phyloP scores from a whole-genome alignment of 2,888 invertebrate genomes.

The Rhyacophila evoluta region DNA sequence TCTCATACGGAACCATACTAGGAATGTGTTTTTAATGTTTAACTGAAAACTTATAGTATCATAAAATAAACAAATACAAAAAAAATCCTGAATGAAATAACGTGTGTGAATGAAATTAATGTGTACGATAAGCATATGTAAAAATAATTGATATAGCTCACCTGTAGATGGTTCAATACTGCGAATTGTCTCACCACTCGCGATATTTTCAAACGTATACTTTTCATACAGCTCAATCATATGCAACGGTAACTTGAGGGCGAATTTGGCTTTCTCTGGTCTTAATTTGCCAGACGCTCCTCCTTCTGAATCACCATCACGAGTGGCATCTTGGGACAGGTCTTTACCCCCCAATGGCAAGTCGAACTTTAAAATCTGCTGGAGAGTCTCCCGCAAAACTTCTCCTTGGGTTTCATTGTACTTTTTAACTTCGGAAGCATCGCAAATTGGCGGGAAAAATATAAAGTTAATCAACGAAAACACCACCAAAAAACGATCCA shows the following conservation, averaged over 20 bases:
- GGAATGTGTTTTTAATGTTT: too few relatives aligned
- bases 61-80: too few relatives aligned
- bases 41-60: too few relatives aligned
- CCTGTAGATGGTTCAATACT: conserved; percentile 54
- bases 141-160: too few relatives aligned
- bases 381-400: conserved; percentile 39
- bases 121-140: too few relatives aligned
- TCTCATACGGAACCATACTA: too few relatives aligned
- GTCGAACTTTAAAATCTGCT: conserved; percentile 41
- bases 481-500: conserved; percentile 13
- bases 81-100: too few relatives aligned
- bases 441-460: conserved; percentile 37
- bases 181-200: conserved; percentile 53
- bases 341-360: conserved; percentile 26
- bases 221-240: conserved; percentile 54
- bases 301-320: neutral
- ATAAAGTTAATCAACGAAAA: neutral
- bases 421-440: conserved; percentile 20
- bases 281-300: neutral
- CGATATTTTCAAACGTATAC: conserved; percentile 46
- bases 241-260: conserved; percentile 51
- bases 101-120: too few relatives aligned
- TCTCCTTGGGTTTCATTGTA: conserved; percentile 49
- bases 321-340: neutral
- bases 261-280: conserved; percentile 11